Percentiles rank a stretch among this genome's conserved stretches.
Conservation (phyloP, 1,140 invertebrate genomes). For the Drosophila pseudoananassae region DNA sequence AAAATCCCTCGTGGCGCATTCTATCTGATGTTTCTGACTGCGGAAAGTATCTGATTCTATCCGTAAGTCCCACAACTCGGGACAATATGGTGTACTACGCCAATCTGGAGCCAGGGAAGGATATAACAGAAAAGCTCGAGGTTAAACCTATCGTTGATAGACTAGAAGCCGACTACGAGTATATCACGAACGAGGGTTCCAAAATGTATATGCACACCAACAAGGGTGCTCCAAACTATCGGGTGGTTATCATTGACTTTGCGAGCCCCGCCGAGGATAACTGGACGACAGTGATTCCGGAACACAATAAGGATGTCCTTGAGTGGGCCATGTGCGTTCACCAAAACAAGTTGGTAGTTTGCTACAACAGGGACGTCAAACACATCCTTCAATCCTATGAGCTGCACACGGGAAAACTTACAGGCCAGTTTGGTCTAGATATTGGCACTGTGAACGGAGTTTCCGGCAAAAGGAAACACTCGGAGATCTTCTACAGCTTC, state of each 20-base stretch:
- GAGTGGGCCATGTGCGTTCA: constrained; percentile 94
- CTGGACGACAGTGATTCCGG: constrained; percentile 94
- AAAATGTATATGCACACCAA: constrained; percentile 96
- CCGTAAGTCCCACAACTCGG: constrained; percentile 85
- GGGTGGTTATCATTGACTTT: constrained; percentile 94
- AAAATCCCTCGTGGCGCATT: constrained; percentile 95
- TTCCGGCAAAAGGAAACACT: constrained; percentile 92
- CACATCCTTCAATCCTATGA: constrained; percentile 92
- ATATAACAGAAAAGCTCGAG: constrained; percentile 87
- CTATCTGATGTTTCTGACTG: constrained; percentile 92
- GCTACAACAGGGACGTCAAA: constrained; percentile 98
- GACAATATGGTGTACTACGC: constrained; percentile 95
- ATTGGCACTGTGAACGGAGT: constrained; percentile 94
- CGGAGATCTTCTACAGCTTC: constrained; percentile 97
- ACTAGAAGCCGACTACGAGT: constrained; percentile 97
- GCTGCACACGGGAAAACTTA: constrained; percentile 89
- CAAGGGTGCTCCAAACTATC: constrained; percentile 95
- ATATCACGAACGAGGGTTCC: constrained; percentile 95
- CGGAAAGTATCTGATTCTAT: constrained; percentile 94
- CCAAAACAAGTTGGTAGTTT: constrained; percentile 93
- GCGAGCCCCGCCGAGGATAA: constrained; percentile 89
- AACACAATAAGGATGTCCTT: constrained; percentile 94
- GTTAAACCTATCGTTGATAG: constrained; percentile 92
- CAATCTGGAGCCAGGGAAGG: constrained; percentile 88
- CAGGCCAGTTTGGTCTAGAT: constrained; percentile 91